Base-by-base conservation (phyloP, 1,140 invertebrate species). In the Pseudomyrmex sp. region DNA sequence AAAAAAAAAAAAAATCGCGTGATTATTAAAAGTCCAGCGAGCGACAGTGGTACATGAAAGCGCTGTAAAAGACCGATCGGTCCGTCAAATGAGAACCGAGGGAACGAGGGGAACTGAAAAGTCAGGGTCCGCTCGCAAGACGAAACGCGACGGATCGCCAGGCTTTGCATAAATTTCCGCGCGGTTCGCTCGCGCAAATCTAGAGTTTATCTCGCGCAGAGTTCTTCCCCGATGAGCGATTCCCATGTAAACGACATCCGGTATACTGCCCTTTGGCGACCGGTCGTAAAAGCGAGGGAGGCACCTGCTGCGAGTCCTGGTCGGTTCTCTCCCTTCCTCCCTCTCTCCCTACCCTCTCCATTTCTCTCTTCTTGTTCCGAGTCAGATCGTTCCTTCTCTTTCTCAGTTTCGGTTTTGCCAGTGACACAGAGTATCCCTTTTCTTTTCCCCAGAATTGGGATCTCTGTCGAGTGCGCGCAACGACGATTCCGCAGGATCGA, bases 121-220 rank as follows among this genome's bases (percentile, higher is more conserved):
- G 35, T n/a, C 0, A 18, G 44, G 46, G 61, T 61, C 23, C 61
- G 82, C 35, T 35, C 76, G 20, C 75, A 20, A 69, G 65, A 79
- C 65, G 61, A 69, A 18, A 52, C 44, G 15, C 69, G 54, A 83
- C 66, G 72, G 76, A 89, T 86, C 79, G 88, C 2, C 75, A 72
- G 61, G 83, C 75, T 92, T 91, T 89, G 85, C 88, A 91, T 91
- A 89, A 90, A 92, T 87, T 90, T 87, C 72, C 75, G 70, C 82
- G 18, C 62, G 52, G 50, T 35, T 48, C 20, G 35, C 52, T 63
- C 73, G 56, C 69, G 62, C 84, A 85, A 89, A 89, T 89, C 86
- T 83, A 83, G 86, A 89, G 84, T 89, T 89, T 89, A 89, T 89
- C 86, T 82, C 73, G 52, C 77, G 12, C 56, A 58, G 62, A 89